Evolutionary conservation across 2,113 vertebrate genomes (phyloP), one percentile per base, ranked within the genome.

Genomic region (Labeo rohita): DNA sequence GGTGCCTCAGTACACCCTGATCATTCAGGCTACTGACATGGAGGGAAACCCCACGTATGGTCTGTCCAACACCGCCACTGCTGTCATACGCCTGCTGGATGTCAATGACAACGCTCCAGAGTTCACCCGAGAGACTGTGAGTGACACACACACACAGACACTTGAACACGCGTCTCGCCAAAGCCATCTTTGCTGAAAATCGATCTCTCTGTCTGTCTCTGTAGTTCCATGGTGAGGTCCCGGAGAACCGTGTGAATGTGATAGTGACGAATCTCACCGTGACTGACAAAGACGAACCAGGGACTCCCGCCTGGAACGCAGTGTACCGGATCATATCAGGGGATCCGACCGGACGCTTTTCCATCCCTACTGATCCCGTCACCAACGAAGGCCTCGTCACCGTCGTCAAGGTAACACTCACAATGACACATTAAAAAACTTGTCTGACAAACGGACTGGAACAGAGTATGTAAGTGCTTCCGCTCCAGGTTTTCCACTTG

Each of bases 1-100:
- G 97, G 98, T 99, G 86, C 96, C 97, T 84, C 97, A 97, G 92
- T 99, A 99, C 94, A 99, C 97, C 0, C 95, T 99, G 95, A 98
- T 99, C 94, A 97, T 99, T 94, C 98, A 99, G 94, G 98, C 98
- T 45, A 99, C 98, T 6, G 98, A 99, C 92, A 99, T 99, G 97
- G 98, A 99, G 94, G 98, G 98, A 90, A 99, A 97, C 89, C 97
- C 98, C 89, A 98, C 96, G 13, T 99, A 98, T 0, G 98, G 98
- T 84, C 96, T 99, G 87, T 98, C 98, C 82, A 99, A 99, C 95
- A 99, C 98, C 0, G 98, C 98, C 87, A 99, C 97, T 23, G 97
- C 98, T 43, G 83, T 99, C 92, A 98, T 99, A 92, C 95, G 94
- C 13, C 96, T 99, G 93, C 98, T 95, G 74, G 98, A 99, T 86